Evolutionary conservation across 2,113 vertebrate species (phyloP), one percentile per base, ranked within the genome.

Genomic region (Macquaria australasica): DNA sequence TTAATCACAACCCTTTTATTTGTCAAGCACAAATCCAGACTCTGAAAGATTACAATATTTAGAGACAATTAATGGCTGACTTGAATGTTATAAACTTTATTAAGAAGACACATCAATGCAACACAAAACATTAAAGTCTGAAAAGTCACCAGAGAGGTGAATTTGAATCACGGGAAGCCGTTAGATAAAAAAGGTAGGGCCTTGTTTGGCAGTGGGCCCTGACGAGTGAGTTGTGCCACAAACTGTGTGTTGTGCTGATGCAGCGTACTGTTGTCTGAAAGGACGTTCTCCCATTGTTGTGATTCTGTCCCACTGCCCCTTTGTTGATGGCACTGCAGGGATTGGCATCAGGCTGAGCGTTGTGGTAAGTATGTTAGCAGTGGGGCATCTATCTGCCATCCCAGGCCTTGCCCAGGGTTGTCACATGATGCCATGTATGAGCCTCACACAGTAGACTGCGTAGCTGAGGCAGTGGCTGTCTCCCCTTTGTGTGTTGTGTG

Each of bases 261-360:
- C 88, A 73, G 85, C 73, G 4, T 79, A 18, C 16, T 77, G 68
- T 85, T 84, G 66, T 87, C 83, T 94, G 81, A 87, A 89, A 83
- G 73, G 79, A 59, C 58, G 39, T 77, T 86, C 55, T 87, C 50
- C 69, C 77, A 80, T 77, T 89, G 87, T 88, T 89, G 82, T 89
- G 66, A 81, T 89, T 94, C 69, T 88, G 77, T 88, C 84, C 89
- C 78, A 21, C 77, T 85, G 84, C 81, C 77, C 73, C 81, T 85
- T 77, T 92, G 83, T 80, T 69, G 81, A 85, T 76, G 82, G 41
- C 83, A 84, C 91, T 81, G 84, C 92, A 94, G 94, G 91, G 84
- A 84, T 93, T 78, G 82, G 90, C 88, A 86, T 93, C 89, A 92
- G 92, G 84, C 83, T 91, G 88, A 87, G 86, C 80, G 81, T 88